Percentiles rank a stretch among this genome's conserved stretches.
These are phyloP conservation scores for Aradophagus sp. DNA, from an alignment of 1,140 invertebrate genomes.

Conservation along the genomic window DNA sequence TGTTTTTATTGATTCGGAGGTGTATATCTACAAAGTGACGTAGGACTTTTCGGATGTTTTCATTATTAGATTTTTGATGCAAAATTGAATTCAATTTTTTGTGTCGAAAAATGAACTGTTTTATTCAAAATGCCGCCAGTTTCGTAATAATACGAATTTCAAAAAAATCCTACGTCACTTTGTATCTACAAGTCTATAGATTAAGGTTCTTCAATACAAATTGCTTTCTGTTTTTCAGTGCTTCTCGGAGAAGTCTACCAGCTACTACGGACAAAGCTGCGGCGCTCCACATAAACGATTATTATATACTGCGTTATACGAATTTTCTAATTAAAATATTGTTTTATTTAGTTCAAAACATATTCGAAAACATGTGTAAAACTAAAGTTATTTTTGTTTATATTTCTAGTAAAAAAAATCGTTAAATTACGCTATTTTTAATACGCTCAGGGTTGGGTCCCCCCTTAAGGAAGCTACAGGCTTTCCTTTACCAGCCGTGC, in stretches of 20 bases:
- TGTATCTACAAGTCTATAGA: slow-evolving; percentile 5
- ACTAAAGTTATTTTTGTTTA: neutral
- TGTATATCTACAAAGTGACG: slow-evolving; percentile 14
- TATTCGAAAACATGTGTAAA: neutral
- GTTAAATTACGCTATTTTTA: neutral
- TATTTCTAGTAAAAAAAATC: slow-evolving; percentile 2
- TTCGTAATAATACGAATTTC: slow-evolving; percentile 13
- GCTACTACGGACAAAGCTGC: neutral
- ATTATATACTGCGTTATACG: neutral
- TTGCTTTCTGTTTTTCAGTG: slow-evolving; percentile 18
- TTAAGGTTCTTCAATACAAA: slow-evolving; percentile 10
- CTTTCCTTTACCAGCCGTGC: neutral
- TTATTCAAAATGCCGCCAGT: slow-evolving; percentile 17
- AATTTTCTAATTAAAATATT: neutral
- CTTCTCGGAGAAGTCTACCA: slow-evolving; percentile 5
- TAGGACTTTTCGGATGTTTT: slow-evolving; percentile 19
- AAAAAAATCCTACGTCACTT: slow-evolving; percentile 13
- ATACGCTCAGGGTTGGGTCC: neutral
- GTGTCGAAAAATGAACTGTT: slow-evolving; percentile 2
- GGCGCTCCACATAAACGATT: neutral
- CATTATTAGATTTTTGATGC: slow-evolving; percentile 18
- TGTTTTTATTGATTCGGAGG: slow-evolving; percentile 5
- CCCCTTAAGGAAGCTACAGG: slow-evolving; percentile 9
- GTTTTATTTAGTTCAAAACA: neutral
- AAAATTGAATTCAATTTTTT: slow-evolving; percentile 15